Evolutionary conservation across 2,888 invertebrate genomes (phyloP).

Genomic region (Onchidella celtica): DNA sequence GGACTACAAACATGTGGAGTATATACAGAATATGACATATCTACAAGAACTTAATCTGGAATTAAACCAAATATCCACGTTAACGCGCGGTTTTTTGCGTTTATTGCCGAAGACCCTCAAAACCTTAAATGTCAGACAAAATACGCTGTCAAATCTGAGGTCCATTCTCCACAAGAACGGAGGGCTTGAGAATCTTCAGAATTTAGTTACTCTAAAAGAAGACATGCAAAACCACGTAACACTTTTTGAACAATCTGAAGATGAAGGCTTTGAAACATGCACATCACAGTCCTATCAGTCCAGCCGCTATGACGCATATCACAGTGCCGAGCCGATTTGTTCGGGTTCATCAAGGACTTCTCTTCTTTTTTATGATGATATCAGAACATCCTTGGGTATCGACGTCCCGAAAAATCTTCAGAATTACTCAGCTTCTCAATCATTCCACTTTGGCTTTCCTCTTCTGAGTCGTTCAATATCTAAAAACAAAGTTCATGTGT

Average conservation of each 20-base stretch:
- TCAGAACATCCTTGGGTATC: background rate
- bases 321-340: no score
- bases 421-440: constrained; percentile 1
- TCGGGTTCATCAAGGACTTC: no score
- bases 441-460: constrained; percentile 2
- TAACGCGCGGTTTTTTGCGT: background rate
- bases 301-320: no score
- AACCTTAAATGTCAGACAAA: constrained; percentile 9
- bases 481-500: background rate
- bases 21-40: constrained; percentile 2
- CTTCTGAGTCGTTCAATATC: background rate
- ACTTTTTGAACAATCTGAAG: no score
- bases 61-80: background rate
- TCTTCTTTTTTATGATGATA: no score
- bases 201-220: background rate
- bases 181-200: background rate
- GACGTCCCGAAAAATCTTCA: background rate
- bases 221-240: constrained; percentile 11
- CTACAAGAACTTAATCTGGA: constrained; percentile 12
- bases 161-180: background rate
- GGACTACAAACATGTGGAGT: background rate
- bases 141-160: background rate
- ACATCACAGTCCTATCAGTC: background rate
- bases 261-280: background rate
- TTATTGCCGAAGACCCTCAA: background rate